Conservation (phyloP, 2,113 vertebrate genomes). For the Himantopus leucocephalus region DNA sequence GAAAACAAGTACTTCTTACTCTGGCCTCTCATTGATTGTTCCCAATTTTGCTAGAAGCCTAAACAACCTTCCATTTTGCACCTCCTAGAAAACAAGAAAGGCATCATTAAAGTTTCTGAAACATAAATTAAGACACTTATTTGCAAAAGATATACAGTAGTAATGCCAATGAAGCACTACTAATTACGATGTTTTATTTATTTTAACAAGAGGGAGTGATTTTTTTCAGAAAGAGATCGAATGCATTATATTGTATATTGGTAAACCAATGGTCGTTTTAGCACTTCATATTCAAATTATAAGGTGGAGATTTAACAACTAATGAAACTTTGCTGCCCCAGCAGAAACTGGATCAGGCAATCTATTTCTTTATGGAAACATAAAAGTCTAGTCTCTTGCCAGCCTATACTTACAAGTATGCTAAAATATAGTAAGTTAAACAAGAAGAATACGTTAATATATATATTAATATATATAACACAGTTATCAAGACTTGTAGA, state of each 20-base stretch:
- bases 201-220: background rate
- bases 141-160: background rate
- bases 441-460: background rate
- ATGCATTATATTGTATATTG: background rate
- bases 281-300: background rate
- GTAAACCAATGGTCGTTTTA: background rate
- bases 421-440: background rate
- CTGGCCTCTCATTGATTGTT: constrained; percentile 98
- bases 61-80: constrained; percentile 98
- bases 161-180: background rate
- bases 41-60: constrained; percentile 97
- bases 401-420: background rate
- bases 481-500: background rate
- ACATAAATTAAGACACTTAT: background rate
- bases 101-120: background rate
- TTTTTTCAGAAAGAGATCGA: background rate
- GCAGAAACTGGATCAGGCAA: background rate
- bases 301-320: background rate
- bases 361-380: background rate
- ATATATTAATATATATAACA: background rate
- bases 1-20: constrained; percentile 83
- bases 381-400: background rate
- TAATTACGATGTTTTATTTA: background rate
- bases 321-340: background rate
- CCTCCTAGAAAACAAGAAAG: constrained; percentile 84